Base-by-base conservation (phyloP, 2,113 vertebrate species). In the Ancistrus triradiatus region DNA sequence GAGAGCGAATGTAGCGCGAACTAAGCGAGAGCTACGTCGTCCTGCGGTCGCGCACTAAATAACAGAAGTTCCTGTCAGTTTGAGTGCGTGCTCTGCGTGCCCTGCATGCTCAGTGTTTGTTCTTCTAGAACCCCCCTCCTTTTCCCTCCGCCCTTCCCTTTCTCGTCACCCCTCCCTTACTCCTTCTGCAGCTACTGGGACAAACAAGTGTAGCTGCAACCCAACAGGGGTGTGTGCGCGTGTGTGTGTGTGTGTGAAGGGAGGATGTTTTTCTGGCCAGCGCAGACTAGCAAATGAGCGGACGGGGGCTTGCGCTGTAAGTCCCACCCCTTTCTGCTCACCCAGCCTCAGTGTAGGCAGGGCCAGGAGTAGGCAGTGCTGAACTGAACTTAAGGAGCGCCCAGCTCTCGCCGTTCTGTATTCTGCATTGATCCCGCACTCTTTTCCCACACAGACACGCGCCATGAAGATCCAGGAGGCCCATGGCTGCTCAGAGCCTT, bases 381-480 rank as follows among this genome's bases (percentile, higher is more conserved):
- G 48, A 56, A 49, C 74, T 70, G 64, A 77, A 80, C 77, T 87
- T 88, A 84, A 91, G 80, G 78, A 76, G 28, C 78, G 79, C 66
- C 61, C 74, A 61, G 53, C 35, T 60, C 74, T 64, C 66, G 68
- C 78, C 67, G 70, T 72, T 75, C 35, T 60, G 68, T 78, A 73
- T 56, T 11, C 69, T 67, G 27, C 50, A 51, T 63, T 63, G 46
- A 68, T 56, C 50, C 68, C 24, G 43, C 33, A 7, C 67, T 71
- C 65, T 65, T 72, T 73, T 74, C 81, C 80, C 69, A 77, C 83
- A 83, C 86, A 93, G 94, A 87, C 80, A 73, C 74, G 88, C 52
- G 76, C 72, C 64, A 98, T 98, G 96, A 98, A 97, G 90, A 98
- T 98, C 77, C 94, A 94, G 86, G 96, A 98, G 78, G 88, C 85